phyloP scores from a whole-genome alignment of 2,888 invertebrate genomes.

The Venustoraphidia nigricollis region DNA sequence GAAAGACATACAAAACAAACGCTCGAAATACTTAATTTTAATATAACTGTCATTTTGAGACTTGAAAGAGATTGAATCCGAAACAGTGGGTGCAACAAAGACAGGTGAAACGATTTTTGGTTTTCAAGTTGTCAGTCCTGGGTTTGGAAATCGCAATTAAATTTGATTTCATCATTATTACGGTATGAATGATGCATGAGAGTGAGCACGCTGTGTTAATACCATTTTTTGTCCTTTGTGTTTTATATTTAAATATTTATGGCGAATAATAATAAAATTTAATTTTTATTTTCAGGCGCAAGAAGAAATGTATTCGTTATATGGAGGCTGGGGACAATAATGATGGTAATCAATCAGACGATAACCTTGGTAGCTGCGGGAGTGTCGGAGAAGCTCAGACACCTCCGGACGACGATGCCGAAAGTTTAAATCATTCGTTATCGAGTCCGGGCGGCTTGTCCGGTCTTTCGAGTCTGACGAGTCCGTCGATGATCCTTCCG shows the following conservation, averaged over 20 bases:
- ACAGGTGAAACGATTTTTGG: too few species aligned
- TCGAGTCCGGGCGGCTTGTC: slow-evolving; percentile 46
- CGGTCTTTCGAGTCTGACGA: slow-evolving; percentile 50
- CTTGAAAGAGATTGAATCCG: too few species aligned
- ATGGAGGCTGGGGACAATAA: slow-evolving; percentile 65
- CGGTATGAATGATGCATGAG: too few species aligned
- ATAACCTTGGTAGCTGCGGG: slow-evolving; percentile 64
- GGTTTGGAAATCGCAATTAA: too few species aligned
- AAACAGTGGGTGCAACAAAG: too few species aligned
- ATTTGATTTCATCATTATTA: too few species aligned
- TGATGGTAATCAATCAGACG: slow-evolving; percentile 48
- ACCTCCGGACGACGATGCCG: slow-evolving; percentile 49
- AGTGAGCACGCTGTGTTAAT: background rate
- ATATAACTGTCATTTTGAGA: too few species aligned
- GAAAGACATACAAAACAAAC: too few species aligned
- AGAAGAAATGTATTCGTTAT: slow-evolving; percentile 94
- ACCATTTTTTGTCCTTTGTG: slow-evolving; percentile 3
- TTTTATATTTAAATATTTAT: slow-evolving; percentile 16
- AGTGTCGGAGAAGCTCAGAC: slow-evolving; percentile 59
- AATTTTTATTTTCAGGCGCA: slow-evolving; percentile 54
- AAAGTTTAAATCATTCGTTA: slow-evolving; percentile 43
- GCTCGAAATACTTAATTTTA: too few species aligned
- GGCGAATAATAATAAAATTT: slow-evolving; percentile 1
- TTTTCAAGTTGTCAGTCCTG: too few species aligned
- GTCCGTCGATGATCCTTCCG: slow-evolving; percentile 57